Conservation (phyloP, 2,888 invertebrate genomes). For the Agrotis ipsilon region DNA sequence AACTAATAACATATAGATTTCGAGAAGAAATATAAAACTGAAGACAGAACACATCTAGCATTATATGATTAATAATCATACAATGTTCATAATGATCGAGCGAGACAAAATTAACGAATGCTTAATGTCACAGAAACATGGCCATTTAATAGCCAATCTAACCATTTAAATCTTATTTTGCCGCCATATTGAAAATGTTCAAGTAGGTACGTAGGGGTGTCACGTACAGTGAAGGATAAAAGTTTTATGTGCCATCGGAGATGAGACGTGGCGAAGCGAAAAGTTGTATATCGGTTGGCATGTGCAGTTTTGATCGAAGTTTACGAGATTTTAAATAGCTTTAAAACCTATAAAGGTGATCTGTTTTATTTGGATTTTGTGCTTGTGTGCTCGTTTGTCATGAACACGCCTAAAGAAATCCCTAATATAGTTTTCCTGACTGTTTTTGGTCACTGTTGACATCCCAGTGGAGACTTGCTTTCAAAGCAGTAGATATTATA, state of each 20-base stretch:
- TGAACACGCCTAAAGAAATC: not conserved
- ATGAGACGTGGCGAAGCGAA: conserved; percentile 9
- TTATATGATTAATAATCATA: no score
- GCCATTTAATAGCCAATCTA: not conserved
- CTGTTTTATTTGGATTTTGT: not conserved
- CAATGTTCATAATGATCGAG: no score
- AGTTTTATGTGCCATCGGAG: conserved; percentile 16
- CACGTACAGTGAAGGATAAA: conserved; percentile 4
- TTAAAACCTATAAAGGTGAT: conserved; percentile 5
- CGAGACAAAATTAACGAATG: no score
- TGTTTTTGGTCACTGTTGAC: no score
- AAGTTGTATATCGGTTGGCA: not conserved
- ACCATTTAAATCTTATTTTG: conserved; percentile 1
- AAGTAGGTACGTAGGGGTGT: conserved; percentile 20
- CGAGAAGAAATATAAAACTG: no score
- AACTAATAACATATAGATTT: no score
- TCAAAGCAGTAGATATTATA: no score
- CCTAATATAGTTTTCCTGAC: not conserved
- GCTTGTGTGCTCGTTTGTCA: not conserved
- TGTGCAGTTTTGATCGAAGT: conserved; percentile 24
- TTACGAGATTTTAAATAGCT: conserved; percentile 33
- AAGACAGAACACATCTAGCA: no score
- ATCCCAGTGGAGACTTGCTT: no score
- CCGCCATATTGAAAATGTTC: conserved; percentile 31
- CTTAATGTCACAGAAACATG: no score